Conservation (phyloP, 2,113 vertebrate genomes). For the Dromas ardeola region DNA sequence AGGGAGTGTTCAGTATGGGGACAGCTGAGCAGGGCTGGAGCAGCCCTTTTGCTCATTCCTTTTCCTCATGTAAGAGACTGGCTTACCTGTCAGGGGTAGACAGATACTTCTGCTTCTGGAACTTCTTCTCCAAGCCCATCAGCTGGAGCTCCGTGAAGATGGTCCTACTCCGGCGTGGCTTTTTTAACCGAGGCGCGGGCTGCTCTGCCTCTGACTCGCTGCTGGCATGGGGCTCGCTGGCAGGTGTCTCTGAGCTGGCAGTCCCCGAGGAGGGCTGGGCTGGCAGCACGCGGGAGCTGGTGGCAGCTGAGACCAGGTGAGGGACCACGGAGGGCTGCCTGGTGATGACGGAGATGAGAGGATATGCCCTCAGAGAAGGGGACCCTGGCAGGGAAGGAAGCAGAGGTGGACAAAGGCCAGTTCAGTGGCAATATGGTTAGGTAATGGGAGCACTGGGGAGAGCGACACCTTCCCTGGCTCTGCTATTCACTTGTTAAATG, state of each 20-base stretch:
- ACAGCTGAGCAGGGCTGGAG: background rate
- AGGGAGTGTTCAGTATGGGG: background rate
- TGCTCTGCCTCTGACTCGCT: slow-evolving; percentile 94
- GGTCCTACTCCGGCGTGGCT: slow-evolving; percentile 92
- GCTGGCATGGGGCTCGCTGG: slow-evolving; percentile 83
- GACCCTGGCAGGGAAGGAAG: slow-evolving; percentile 77
- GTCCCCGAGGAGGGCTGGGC: slow-evolving; percentile 68
- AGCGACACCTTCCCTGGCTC: background rate
- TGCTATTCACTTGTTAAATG: background rate
- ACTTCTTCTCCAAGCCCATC: slow-evolving; percentile 98
- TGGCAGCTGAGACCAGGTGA: slow-evolving; percentile 76
- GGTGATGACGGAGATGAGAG: slow-evolving; percentile 91
- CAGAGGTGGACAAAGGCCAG: background rate
- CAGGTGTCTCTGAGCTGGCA: slow-evolving; percentile 56
- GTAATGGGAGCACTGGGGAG: background rate
- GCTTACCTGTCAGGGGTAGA: slow-evolving; percentile 96
- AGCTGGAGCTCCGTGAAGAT: slow-evolving; percentile 98
- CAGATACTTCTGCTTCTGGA: slow-evolving; percentile 99
- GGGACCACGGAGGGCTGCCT: slow-evolving; percentile 83
- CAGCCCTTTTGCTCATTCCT: background rate
- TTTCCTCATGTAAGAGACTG: background rate
- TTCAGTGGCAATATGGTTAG: rapidly evolving
- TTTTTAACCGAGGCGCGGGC: slow-evolving; percentile 83
- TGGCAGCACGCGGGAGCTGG: slow-evolving; percentile 50
- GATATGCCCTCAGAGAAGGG: slow-evolving; percentile 85